phyloP scores from a whole-genome alignment of 2,888 invertebrate genomes.

The Linnaemya tessellans region DNA sequence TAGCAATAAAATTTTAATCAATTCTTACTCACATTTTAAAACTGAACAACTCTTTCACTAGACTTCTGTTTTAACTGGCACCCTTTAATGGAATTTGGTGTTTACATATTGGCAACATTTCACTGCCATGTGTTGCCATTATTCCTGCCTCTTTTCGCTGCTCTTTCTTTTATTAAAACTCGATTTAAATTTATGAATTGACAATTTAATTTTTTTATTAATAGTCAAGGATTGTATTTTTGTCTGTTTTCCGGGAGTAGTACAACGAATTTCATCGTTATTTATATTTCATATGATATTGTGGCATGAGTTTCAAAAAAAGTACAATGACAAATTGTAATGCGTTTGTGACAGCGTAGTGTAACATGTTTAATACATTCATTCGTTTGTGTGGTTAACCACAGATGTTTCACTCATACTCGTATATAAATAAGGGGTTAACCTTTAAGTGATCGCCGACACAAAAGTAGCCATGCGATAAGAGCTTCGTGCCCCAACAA shows the following conservation, averaged over 20 bases:
- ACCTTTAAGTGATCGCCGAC: not conserved
- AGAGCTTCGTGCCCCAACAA: not conserved
- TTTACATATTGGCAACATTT: slow-evolving; percentile 41
- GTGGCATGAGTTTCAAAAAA: slow-evolving; percentile 41
- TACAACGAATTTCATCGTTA: slow-evolving; percentile 46
- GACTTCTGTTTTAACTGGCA: not conserved
- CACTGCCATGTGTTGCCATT: slow-evolving; percentile 53
- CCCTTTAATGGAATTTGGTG: slow-evolving; percentile 9
- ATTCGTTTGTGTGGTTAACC: slow-evolving; percentile 52
- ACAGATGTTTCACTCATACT: slow-evolving; percentile 59
- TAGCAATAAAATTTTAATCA: slow-evolving; percentile 34
- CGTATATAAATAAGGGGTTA: not conserved
- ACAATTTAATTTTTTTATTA: slow-evolving; percentile 57
- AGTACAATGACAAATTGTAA: slow-evolving; percentile 63
- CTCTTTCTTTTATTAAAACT: slow-evolving; percentile 42
- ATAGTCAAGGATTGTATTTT: slow-evolving; percentile 22
- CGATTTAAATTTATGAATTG: slow-evolving; percentile 70
- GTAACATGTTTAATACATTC: slow-evolving; percentile 33
- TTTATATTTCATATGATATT: slow-evolving; percentile 50
- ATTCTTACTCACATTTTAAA: slow-evolving; percentile 28
- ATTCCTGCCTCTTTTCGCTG: not conserved
- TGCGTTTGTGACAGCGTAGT: slow-evolving; percentile 63
- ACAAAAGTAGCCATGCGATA: not conserved
- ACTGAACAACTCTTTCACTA: not conserved
- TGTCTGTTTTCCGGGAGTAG: slow-evolving; percentile 34